Evolutionary conservation across 2,113 vertebrate species (phyloP).

Genomic region (Penelope pileata): DNA sequence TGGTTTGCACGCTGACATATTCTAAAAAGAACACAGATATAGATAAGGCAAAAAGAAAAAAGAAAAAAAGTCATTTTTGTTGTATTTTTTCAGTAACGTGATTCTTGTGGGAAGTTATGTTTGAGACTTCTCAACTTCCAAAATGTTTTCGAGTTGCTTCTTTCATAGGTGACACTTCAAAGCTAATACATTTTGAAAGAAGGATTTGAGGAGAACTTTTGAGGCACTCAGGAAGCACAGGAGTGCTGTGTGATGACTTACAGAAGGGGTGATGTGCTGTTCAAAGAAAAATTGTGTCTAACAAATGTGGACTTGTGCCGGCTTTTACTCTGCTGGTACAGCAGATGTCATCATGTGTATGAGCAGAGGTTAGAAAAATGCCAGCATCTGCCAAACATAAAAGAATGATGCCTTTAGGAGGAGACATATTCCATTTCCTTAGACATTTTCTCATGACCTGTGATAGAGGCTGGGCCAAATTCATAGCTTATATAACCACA

Average conservation of each 20-base stretch:
- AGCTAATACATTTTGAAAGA: neutral
- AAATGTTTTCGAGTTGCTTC: neutral
- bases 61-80: neutral
- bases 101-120: rapidly evolving
- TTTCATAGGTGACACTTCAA: neutral
- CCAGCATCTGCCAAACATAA: constrained; percentile 3
- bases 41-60: neutral
- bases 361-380: constrained; percentile 46
- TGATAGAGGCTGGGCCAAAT: neutral
- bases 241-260: constrained; percentile 4
- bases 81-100: neutral
- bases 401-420: constrained; percentile 12
- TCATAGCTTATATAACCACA: neutral
- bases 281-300: neutral
- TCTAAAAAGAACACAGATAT: neutral
- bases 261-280: neutral
- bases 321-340: neutral
- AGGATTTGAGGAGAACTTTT: constrained; percentile 15
- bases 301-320: neutral
- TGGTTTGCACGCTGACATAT: neutral
- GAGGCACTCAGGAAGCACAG: neutral
- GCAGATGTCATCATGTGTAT: neutral
- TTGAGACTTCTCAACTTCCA: neutral
- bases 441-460: constrained; percentile 49
- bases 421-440: constrained; percentile 41